Evolutionary conservation across 2,797 vertebrate genomes (phyloP), one percentile per base, ranked within the genome.

Genomic region (Hirundo rustica): DNA sequence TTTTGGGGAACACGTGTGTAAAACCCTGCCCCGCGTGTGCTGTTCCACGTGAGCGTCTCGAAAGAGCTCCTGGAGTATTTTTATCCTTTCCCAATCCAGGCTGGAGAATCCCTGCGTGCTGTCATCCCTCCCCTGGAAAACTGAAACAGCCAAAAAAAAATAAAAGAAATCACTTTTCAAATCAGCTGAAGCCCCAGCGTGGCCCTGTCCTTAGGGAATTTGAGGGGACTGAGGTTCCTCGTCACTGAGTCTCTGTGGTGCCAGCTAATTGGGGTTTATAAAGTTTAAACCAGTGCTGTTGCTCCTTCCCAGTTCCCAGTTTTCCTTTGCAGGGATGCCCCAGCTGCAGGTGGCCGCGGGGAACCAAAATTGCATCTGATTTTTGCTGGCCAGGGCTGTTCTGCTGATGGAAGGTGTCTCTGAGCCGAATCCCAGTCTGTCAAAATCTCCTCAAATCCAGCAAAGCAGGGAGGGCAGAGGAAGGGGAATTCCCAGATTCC

Each of bases 331-430:
- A 47, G 68, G 88, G 82, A 17, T 72, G 78, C 54, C 88, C 78
- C 61, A 60, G 81, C 60, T 57, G 79, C 53, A 68, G 55, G 64
- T 87, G 74, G 85, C 88, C 9, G 4, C 38, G 50, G 50, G 42
- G 65, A 61, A 95, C 93, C 74, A 47, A 94, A 96, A 93, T 92
- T 95, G 95, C 96, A 93, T 79, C 92, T 92, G 53, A 72, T 73
- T 90, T 72, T 72, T 89, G 86, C 82, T 87, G 78, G 60, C 29
- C 13, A 64, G 81, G 67, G 27, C 58, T 91, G 27, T 84, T 97
- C 47, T 77, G 68, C 76, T 97, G 85, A 11, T 86, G 36, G 38
- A 12, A 93, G 82, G 50, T 57, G 55, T 42, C 91, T 95, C 95
- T 96, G 74, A 58, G 2, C 82, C 84, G 25, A 82, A 92, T 83